Evolutionary conservation across 2,888 invertebrate genomes (phyloP).

Genomic region (Euproctis similis): DNA sequence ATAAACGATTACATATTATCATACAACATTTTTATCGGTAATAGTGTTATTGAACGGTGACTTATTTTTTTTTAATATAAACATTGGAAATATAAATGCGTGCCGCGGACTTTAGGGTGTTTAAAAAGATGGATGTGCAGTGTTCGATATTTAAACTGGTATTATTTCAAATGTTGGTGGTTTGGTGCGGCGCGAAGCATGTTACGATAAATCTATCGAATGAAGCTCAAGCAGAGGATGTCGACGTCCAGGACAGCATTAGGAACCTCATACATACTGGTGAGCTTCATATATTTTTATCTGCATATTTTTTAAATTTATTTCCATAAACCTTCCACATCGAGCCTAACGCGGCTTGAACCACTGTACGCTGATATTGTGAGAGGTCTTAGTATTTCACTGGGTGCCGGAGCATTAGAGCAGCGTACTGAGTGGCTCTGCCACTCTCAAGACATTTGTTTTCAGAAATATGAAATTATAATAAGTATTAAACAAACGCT

Average conservation of each 20-base stretch:
- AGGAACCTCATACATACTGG: constrained; percentile 61
- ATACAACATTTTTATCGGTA: constrained; percentile 20
- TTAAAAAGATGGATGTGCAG: constrained; percentile 61
- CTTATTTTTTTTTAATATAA: constrained; percentile 17
- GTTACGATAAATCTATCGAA: constrained; percentile 39
- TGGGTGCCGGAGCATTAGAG: too few species aligned
- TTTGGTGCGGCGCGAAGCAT: constrained; percentile 59
- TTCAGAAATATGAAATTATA: too few species aligned
- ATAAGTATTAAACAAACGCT: too few species aligned
- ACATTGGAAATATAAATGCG: constrained; percentile 41
- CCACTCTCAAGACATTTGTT: too few species aligned
- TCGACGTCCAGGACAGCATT: constrained; percentile 55
- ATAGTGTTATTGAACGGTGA: constrained; percentile 22
- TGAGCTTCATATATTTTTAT: constrained; percentile 33
- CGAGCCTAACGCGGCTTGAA: too few species aligned
- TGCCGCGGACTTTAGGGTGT: constrained; percentile 45
- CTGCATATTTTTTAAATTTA: too few species aligned
- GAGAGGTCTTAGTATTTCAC: too few species aligned
- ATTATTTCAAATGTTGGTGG: constrained; percentile 60
- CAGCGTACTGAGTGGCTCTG: too few species aligned
- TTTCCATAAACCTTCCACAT: too few species aligned
- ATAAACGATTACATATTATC: constrained; percentile 14
- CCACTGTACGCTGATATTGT: too few species aligned
- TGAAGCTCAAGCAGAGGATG: constrained; percentile 30
- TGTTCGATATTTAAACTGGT: constrained; percentile 62